Percentiles rank a stretch among this genome's conserved stretches.
These are phyloP conservation scores for Hyperoplus immaculatus DNA, from an alignment of 2,797 vertebrate genomes.

Conservation along the genomic window DNA sequence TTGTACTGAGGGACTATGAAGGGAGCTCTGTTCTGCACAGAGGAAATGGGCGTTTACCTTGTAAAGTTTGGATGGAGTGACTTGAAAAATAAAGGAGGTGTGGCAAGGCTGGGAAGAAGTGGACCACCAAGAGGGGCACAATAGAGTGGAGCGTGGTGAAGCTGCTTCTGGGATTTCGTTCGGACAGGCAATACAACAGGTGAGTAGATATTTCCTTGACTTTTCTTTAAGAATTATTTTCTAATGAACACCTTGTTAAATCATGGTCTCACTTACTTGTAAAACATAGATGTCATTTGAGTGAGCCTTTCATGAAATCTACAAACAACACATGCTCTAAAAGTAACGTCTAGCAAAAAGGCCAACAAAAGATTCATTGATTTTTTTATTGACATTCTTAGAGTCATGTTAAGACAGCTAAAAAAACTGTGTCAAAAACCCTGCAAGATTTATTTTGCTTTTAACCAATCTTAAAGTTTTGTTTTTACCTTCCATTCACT, in stretches of 20 bases:
- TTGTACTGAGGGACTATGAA: slow-evolving; percentile 52
- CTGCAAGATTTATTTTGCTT: not conserved
- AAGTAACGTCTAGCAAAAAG: not conserved
- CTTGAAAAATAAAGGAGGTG: slow-evolving; percentile 68
- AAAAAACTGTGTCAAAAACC: no score
- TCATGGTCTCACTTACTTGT: not conserved
- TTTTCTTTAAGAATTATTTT: slow-evolving; percentile 10
- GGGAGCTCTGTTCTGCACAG: slow-evolving; percentile 74
- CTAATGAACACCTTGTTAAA: not conserved
- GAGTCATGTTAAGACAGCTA: no score
- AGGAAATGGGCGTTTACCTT: slow-evolving; percentile 83
- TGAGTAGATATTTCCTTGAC: slow-evolving; percentile 48
- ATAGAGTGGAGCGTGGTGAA: slow-evolving; percentile 29
- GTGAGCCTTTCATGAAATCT: not conserved
- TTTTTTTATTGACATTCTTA: not conserved
- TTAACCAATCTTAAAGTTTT: not conserved
- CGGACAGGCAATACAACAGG: slow-evolving; percentile 29
- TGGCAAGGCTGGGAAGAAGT: slow-evolving; percentile 60
- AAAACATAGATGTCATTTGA: not conserved
- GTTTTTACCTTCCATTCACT: slow-evolving; percentile 15
- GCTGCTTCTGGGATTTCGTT: slow-evolving; percentile 45
- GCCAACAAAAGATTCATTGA: not conserved
- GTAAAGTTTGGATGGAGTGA: slow-evolving; percentile 76
- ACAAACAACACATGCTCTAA: not conserved
- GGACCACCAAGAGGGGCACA: slow-evolving; percentile 71